A percentile compares a stretch with the other conserved stretches of the same genome.
These are phyloP conservation scores for Pyrocoelia pectoralis DNA, from an alignment of 2,888 invertebrate species.

Conservation along the genomic window DNA sequence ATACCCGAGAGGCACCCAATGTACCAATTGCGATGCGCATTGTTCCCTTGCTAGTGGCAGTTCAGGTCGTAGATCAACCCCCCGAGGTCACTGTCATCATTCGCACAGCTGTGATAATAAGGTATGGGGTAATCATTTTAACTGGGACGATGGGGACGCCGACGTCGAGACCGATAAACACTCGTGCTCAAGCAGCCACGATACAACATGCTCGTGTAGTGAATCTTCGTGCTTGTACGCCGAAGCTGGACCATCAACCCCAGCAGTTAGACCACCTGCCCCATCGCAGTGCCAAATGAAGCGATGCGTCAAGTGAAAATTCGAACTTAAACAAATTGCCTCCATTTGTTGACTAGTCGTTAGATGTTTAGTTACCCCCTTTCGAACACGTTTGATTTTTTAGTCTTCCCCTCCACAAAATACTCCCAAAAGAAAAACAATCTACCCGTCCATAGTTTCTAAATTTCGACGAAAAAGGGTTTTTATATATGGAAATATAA, in stretches of 20 bases:
- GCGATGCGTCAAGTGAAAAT: constrained; percentile 40
- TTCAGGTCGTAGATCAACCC: constrained; percentile 53
- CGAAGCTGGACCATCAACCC: constrained; percentile 62
- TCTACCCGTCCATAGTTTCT: constrained; percentile 9
- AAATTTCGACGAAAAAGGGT: neutral
- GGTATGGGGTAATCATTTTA: constrained; percentile 50
- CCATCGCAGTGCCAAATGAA: constrained; percentile 49
- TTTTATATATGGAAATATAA: too few species aligned
- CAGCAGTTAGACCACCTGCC: constrained; percentile 44
- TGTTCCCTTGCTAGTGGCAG: constrained; percentile 57
- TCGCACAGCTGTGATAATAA: constrained; percentile 54
- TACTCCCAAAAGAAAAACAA: neutral
- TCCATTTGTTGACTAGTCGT: constrained; percentile 32
- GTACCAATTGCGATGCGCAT: constrained; percentile 56
- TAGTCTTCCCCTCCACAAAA: constrained; percentile 19
- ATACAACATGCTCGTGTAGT: constrained; percentile 70
- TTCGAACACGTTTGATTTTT: constrained; percentile 10
- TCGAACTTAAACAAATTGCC: constrained; percentile 26
- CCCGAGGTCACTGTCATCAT: constrained; percentile 52
- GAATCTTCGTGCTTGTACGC: constrained; percentile 70
- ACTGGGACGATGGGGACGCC: constrained; percentile 61
- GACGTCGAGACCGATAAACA: constrained; percentile 62
- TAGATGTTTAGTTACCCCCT: constrained; percentile 24
- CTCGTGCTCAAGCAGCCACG: constrained; percentile 62
- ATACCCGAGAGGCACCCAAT: constrained; percentile 51